phyloP scores from a whole-genome alignment of 2,888 invertebrate genomes.

The Amphipyra berbera region DNA sequence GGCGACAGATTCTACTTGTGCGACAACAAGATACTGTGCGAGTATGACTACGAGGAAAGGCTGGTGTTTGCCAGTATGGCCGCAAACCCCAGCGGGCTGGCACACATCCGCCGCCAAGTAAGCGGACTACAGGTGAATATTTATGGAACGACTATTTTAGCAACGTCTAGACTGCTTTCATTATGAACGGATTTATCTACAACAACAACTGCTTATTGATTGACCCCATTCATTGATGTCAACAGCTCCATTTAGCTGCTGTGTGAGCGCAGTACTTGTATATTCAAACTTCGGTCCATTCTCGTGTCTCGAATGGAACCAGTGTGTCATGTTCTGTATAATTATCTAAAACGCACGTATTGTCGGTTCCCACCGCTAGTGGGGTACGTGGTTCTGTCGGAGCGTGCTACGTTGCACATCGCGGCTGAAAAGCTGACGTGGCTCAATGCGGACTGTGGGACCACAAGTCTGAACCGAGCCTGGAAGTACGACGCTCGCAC shows the following conservation, averaged over 20 bases:
- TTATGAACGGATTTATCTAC: conserved; percentile 41
- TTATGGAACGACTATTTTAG: conserved; percentile 54
- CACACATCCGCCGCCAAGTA: conserved; percentile 96
- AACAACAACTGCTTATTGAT: conserved; percentile 62
- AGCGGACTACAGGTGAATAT: conserved; percentile 91
- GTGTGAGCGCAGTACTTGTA: conserved; percentile 14
- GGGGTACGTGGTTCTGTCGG: conserved; percentile 44
- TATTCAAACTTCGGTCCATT: conserved; percentile 14
- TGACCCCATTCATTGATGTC: conserved; percentile 63
- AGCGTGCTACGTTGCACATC: conserved; percentile 38
- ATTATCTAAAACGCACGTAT: conserved; percentile 35
- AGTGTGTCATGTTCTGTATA: conserved; percentile 29
- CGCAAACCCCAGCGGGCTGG: conserved; percentile 95
- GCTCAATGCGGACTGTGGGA: conserved; percentile 65
- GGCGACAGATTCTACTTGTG: conserved; percentile 98
- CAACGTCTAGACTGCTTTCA: conserved; percentile 59
- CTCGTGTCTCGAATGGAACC: conserved; percentile 15
- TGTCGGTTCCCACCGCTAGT: conserved; percentile 39
- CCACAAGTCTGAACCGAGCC: conserved; percentile 47
- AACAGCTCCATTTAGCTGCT: conserved; percentile 36
- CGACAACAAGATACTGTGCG: conserved; percentile 98
- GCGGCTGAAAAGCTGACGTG: conserved; percentile 66
- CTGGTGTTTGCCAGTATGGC: conserved; percentile 97
- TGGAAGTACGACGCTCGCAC: conserved; percentile 42
- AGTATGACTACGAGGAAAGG: conserved; percentile 98